Evolutionary conservation across 1,140 invertebrate genomes (phyloP), one percentile per base, ranked within the genome.

Genomic region (Anadara kagoshimensis): DNA sequence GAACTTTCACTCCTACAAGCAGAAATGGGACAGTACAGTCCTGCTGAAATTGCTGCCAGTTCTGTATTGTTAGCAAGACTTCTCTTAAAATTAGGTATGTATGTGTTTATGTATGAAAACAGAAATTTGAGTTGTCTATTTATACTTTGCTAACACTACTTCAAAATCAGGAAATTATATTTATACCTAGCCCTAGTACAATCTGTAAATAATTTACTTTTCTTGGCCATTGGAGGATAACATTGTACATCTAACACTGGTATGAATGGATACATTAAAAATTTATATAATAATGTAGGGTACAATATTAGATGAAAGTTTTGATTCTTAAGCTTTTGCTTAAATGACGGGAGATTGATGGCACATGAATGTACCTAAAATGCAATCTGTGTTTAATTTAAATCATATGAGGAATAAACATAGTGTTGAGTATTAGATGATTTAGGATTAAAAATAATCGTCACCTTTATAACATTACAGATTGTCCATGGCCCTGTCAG

Each of bases 1-100:
- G 87, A 88, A 68, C 69, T 89, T 58, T 81, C 79, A 57, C 62
- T 87, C 18, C 81, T 88, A 16, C 85, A 88, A 59, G 78, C 86
- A n/a, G 84, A 88, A 59, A 83, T 89, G 78, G 84, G 85, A 11
- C 78, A 80, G 56, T 89, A 85, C 69, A 85, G 83, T 57, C 79
- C 83, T 29, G 81, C 84, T 20, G 80, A 85, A 58, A 80, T 86
- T 24, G 87, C 86, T 24, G 82, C 86, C 16, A 80, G 83, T 64
- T 83, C 79, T 63, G 79, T 89, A 20, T 75, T 89, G 1, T 69
- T 89, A n/a, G 70, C 86, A 16, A 69, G 83, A 41, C 67, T 88
- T 14, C 71, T 85, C 20, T 76, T 80, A 20, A 85, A 84, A 64
- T 64, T 69, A 56, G 81, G 86, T 87, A 80, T 70, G 82, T 73